Base-by-base conservation (phyloP, 92 coral and sea anemone species). In the Epizoanthus rinbou region DNA sequence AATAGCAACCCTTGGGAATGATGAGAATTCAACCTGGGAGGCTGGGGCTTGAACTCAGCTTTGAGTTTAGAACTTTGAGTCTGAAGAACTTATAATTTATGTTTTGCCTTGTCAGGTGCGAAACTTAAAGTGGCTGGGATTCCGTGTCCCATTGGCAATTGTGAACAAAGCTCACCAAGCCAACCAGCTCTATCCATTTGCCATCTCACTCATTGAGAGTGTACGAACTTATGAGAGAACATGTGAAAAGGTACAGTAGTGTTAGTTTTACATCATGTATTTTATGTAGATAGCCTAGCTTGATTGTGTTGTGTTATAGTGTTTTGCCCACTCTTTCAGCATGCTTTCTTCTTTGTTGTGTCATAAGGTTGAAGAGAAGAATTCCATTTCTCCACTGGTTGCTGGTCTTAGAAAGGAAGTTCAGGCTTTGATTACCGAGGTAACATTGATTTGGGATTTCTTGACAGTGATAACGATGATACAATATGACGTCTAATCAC, bases 161-260 rank as follows among this genome's bases (percentile, higher is more conserved):
- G 99, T 96, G 6, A 96, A 96, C 97, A 96, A 96, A 69, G 99
- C 99, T 2, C 99, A 96, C 86, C 99, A 96, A 83, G 99, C 99
- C 22, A 96, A 93, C 86, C 99, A 96, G 86, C 95, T 96, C 31
- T 96, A 96, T 72, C 99, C 99, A 10, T 96, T 96, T 90, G 99
- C 99, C 72, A 96, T 96, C 86, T 96, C 99, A 5, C 91, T 96
- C 84, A 96, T 96, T 81, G 99, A 96, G 86, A 96, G 99, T 85
- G 98, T 94, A 19, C 91, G 98, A 17, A 96, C 99, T 0, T 96
- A 96, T 37, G 99, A 96, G 68, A 96, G 98, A 75, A 94, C 99
- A 1, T 96, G 98, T 90, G 98, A 95, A 74, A 95, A 95, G 98
- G 98, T 95, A 87, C 82, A 35, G 57, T 33, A 62, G 16, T 5